phyloP scores from a whole-genome alignment of 2,888 invertebrate genomes.

The Ornithoptera priamus region DNA sequence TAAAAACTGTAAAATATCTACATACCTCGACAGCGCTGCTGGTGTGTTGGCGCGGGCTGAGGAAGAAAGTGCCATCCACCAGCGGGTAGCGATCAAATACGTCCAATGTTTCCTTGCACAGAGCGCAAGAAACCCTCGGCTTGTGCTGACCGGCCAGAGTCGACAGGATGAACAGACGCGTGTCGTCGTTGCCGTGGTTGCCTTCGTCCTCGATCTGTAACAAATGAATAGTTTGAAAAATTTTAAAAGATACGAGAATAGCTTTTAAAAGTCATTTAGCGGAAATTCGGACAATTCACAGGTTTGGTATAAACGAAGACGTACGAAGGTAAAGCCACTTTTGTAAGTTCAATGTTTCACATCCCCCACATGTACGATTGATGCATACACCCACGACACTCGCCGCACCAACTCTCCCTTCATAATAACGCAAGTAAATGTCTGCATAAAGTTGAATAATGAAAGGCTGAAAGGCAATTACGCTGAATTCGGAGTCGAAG shows the following conservation, averaged over 20 bases:
- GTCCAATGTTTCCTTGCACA: constrained; percentile 92
- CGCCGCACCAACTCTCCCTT: constrained; percentile 70
- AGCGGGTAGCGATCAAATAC: constrained; percentile 99
- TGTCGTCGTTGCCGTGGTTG: constrained; percentile 98
- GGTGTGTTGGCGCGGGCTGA: constrained; percentile 95
- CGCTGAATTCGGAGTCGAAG: constrained; percentile 77
- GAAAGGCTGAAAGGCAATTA: constrained; percentile 80
- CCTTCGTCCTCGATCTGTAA: constrained; percentile 98
- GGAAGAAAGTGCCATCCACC: constrained; percentile 98
- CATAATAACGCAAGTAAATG: constrained; percentile 78
- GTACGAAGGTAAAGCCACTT: constrained; percentile 58
- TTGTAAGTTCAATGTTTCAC: constrained; percentile 75
- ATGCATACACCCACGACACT: constrained; percentile 77
- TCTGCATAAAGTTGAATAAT: constrained; percentile 80
- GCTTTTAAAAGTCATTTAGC: no score
- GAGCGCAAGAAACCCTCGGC: constrained; percentile 90
- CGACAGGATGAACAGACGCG: constrained; percentile 96
- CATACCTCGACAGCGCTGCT: constrained; percentile 91
- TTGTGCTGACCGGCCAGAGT: constrained; percentile 95
- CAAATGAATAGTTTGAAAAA: constrained; percentile 42
- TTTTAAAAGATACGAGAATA: no score
- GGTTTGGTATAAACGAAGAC: constrained; percentile 34
- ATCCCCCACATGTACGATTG: constrained; percentile 74
- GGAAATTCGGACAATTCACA: background rate
- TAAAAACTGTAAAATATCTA: background rate